A percentile compares a stretch with the other conserved stretches of the same genome.
These are phyloP conservation scores for Drosophila nr. fundita DNA, from an alignment of 2,888 invertebrate species.

Conservation along the genomic window DNA sequence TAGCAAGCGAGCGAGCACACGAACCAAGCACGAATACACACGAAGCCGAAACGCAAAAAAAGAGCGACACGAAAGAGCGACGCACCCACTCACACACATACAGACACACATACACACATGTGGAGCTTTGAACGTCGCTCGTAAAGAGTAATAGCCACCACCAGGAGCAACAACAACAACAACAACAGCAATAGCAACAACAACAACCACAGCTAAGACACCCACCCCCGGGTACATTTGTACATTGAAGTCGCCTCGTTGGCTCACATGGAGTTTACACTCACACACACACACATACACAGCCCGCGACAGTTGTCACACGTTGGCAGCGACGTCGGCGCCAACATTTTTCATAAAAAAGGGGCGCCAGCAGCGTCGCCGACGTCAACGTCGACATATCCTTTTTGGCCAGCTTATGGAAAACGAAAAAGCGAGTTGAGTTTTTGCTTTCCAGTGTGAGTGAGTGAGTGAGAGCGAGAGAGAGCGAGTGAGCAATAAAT, in stretches of 20 bases:
- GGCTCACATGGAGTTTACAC: constrained; percentile 72
- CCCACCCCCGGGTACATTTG: constrained; percentile 44
- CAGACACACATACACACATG: constrained; percentile 46
- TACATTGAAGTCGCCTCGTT: constrained; percentile 51
- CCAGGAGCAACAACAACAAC: constrained; percentile 40
- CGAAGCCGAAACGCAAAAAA: constrained; percentile 44
- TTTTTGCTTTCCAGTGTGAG: constrained; percentile 70
- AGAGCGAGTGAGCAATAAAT: constrained; percentile 30
- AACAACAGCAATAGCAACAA: constrained; percentile 33
- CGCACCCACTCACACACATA: constrained; percentile 58
- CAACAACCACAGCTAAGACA: constrained; percentile 36
- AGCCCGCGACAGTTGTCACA: constrained; percentile 64
- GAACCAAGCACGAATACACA: constrained; percentile 40
- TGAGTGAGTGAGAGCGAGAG: constrained; percentile 37
- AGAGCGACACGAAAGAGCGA: constrained; percentile 68
- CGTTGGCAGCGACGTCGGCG: constrained; percentile 69
- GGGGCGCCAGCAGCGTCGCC: constrained; percentile 50
- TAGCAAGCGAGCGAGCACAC: constrained; percentile 51
- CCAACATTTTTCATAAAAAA: constrained; percentile 74
- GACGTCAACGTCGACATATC: constrained; percentile 51
- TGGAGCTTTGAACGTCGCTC: constrained; percentile 66
- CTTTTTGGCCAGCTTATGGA: constrained; percentile 72
- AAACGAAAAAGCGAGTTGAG: constrained; percentile 73
- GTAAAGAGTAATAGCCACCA: constrained; percentile 79
- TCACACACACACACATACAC: constrained; percentile 34